These are phyloP conservation scores for Lasioglossum albipes DNA, from an alignment of 1,140 invertebrate genomes.

Conservation along the genomic window DNA sequence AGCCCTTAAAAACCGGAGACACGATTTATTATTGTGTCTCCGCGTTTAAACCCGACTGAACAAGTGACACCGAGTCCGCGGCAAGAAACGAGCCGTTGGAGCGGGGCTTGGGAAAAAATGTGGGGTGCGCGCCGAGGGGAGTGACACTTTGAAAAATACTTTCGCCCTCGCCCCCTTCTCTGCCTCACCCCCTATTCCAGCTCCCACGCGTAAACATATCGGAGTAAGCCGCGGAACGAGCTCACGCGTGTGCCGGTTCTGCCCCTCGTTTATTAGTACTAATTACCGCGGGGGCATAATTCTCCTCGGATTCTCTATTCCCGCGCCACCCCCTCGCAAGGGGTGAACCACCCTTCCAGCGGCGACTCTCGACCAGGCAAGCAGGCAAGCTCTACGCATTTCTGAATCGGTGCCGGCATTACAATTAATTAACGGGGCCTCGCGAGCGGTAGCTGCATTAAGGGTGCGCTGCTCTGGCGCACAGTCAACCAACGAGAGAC, in stretches of 20 bases:
- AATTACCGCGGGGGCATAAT: constrained; percentile 60
- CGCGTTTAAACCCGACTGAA: constrained; percentile 13
- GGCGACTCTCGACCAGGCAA: constrained; percentile 43
- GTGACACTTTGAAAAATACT: constrained; percentile 54
- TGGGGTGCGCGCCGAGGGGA: constrained; percentile 3
- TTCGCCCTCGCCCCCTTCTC: constrained; percentile 15
- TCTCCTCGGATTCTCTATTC: constrained; percentile 40
- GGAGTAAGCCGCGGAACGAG: constrained; percentile 33
- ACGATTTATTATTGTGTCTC: too few species aligned
- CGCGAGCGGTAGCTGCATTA: constrained; percentile 33
- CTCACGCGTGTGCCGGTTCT: constrained; percentile 46
- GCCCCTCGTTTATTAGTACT: constrained; percentile 65
- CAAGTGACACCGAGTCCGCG: constrained; percentile 17
- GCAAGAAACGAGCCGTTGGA: constrained; percentile 11
- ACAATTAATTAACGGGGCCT: constrained; percentile 67
- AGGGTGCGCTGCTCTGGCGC: constrained; percentile 33
- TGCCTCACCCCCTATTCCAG: too few species aligned
- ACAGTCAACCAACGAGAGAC: constrained; percentile 3
- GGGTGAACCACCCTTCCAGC: constrained; percentile 45
- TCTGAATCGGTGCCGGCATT: constrained; percentile 67
- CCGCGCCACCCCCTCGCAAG: constrained; percentile 2
- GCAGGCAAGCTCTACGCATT: constrained; percentile 43
- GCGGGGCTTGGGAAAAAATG: not conserved
- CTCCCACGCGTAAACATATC: constrained; percentile 52
- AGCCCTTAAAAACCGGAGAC: too few species aligned